These are phyloP conservation scores for Ginglymostoma cirratum DNA, from an alignment of 2,113 vertebrate genomes.

Conservation along the genomic window DNA sequence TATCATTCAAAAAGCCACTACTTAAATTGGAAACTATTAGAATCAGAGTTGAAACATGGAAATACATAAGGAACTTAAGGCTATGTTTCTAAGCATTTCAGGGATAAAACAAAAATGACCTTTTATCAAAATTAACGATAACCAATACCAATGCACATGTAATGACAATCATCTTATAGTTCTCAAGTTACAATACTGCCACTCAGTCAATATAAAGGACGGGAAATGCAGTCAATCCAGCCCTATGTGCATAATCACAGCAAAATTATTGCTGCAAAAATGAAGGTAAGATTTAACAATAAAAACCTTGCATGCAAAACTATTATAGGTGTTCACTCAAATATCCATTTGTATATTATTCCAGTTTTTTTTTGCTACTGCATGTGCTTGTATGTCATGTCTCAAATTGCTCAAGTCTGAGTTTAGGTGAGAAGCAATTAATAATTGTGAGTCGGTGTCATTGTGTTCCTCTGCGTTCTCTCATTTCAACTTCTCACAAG, in stretches of 20 bases:
- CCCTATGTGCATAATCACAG: background rate
- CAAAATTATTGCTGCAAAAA: background rate
- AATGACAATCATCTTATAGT: background rate
- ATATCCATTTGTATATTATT: background rate
- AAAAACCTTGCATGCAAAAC: background rate
- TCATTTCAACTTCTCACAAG: background rate
- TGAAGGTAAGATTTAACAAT: background rate
- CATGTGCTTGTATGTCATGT: background rate
- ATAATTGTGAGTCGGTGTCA: background rate
- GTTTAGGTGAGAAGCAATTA: background rate
- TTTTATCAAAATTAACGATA: background rate
- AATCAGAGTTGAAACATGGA: background rate
- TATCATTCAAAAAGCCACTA: background rate
- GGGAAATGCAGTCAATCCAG: background rate
- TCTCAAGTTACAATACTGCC: background rate
- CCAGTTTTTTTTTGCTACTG: background rate
- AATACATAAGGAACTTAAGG: background rate
- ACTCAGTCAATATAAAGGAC: background rate
- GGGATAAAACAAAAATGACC: background rate
- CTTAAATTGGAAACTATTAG: background rate
- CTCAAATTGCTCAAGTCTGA: no score
- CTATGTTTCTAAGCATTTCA: background rate
- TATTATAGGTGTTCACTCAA: background rate
- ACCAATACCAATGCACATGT: background rate
- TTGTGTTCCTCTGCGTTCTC: background rate